Conservation (phyloP, 2,888 invertebrate genomes). For the Uloborus plumipes region DNA sequence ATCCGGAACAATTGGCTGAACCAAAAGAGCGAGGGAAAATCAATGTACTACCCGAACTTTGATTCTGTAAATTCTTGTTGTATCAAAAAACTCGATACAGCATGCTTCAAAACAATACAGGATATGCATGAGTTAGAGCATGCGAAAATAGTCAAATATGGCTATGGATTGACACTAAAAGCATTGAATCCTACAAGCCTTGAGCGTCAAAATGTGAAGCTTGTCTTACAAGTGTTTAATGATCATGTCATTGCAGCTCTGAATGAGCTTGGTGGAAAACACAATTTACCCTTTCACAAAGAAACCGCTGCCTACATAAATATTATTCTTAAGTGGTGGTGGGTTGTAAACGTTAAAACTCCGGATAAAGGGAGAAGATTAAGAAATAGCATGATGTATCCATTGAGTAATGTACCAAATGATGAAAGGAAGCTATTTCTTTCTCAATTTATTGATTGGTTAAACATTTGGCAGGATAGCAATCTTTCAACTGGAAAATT, state of each 20-base stretch:
- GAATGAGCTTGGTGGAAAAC: background rate
- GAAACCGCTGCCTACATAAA: background rate
- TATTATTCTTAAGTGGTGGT: background rate
- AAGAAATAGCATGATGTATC: background rate
- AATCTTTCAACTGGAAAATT: background rate
- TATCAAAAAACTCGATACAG: background rate
- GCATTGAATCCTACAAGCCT: conserved; percentile 6
- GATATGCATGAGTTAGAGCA: background rate
- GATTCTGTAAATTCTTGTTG: background rate
- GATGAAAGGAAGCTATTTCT: background rate
- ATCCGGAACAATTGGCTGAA: conserved; percentile 36
- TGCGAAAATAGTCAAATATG: background rate
- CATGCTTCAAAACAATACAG: conserved; percentile 2
- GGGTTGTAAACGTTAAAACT: background rate
- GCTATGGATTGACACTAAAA: conserved; percentile 1
- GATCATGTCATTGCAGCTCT: conserved; percentile 4
- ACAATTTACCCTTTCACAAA: background rate
- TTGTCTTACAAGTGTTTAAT: conserved; percentile 31
- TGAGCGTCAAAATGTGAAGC: conserved; percentile 32
- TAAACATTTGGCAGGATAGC: background rate
- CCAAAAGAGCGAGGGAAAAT: conserved; percentile 1
- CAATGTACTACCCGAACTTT: conserved; percentile 22
- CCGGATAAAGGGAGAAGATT: background rate
- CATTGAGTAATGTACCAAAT: background rate
- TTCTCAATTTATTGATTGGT: background rate